phyloP scores from a whole-genome alignment of 2,797 vertebrate genomes.

The Natrix natrix region DNA sequence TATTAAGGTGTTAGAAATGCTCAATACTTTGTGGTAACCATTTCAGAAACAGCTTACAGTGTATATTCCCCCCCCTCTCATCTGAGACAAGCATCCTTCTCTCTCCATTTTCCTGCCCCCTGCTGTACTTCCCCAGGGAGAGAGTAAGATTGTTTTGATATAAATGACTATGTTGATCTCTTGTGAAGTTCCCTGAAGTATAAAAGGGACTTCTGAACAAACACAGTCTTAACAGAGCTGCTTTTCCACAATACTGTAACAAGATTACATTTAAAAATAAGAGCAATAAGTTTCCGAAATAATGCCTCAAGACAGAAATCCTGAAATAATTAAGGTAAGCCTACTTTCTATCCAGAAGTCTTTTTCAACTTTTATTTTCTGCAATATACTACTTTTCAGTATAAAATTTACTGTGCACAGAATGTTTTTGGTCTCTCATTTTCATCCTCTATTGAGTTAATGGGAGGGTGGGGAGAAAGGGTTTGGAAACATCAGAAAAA shows the following conservation, averaged over 20 bases:
- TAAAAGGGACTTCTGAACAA: neutral
- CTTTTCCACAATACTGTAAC: conserved; percentile 33
- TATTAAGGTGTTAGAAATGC: conserved; percentile 11
- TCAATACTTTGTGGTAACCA: neutral
- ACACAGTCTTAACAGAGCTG: neutral
- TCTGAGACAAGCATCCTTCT: neutral
- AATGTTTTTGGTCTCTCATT: neutral
- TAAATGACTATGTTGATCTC: neutral
- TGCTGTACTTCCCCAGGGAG: neutral
- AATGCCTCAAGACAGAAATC: conserved; percentile 13
- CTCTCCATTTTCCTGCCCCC: neutral
- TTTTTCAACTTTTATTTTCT: neutral
- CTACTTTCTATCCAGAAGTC: neutral
- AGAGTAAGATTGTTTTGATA: too few relatives aligned
- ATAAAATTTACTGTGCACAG: neutral
- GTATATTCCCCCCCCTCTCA: neutral
- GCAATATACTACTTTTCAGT: neutral
- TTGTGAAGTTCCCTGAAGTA: neutral
- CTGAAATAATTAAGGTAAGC: conserved; percentile 29
- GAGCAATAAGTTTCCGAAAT: neutral
- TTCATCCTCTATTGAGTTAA: neutral
- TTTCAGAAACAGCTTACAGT: neutral
- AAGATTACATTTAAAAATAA: conserved; percentile 34
- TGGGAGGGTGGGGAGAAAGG: neutral
- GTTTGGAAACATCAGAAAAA: neutral